Evolutionary conservation across 2,888 invertebrate species (phyloP), one percentile per base, ranked within the genome.

Genomic region (Chrysotoxum bicinctum): DNA sequence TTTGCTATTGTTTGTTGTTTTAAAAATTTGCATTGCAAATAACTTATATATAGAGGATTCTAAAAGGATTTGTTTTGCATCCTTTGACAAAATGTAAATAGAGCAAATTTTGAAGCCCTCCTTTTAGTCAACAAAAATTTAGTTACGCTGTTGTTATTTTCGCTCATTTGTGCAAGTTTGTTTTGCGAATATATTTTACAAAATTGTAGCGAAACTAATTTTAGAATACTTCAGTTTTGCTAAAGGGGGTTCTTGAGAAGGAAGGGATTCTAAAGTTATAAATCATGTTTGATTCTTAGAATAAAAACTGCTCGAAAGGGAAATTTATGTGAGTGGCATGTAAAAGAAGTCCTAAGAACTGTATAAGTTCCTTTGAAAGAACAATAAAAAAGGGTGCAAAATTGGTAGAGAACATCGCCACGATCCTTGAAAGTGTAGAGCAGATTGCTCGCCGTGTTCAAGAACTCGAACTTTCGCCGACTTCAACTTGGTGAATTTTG

Each of bases 151-250:
- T 45, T 26, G 52, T 74, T 69, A 68, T 73, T 78, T 68, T 19
- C 40, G 5, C 48, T 69, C 66, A 66, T 62, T 78, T 78, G 45
- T 16, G 32, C 35, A 1, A 16, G 69, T 60, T 70, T 78, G 69
- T 74, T 78, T 73, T 78, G 78, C 78, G 73, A 78, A 78, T 50
- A 26, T 56, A 83, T 72, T 78, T 74, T 62, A 48, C 32, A 45
- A 78, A 83, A 74, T 56, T 83, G 83, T 83, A 73, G 83, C 83
- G 83, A 69, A 77, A 64, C 83, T 14, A 83, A 83, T 83, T 68
- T 37, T 8, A 6, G 43, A 43, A 16, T 8, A 16, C 16, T 43
- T 43, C 7, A 14, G 7, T 26, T 56, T 35, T 16, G 12, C 7
- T 2, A 14, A 40, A 19, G 16, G 10, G 12, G 19, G n/a, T 75